A percentile compares a stretch with the other conserved stretches of the same genome.
phyloP scores from a whole-genome alignment of 2,888 invertebrate species.

The Phalera bucephala region DNA sequence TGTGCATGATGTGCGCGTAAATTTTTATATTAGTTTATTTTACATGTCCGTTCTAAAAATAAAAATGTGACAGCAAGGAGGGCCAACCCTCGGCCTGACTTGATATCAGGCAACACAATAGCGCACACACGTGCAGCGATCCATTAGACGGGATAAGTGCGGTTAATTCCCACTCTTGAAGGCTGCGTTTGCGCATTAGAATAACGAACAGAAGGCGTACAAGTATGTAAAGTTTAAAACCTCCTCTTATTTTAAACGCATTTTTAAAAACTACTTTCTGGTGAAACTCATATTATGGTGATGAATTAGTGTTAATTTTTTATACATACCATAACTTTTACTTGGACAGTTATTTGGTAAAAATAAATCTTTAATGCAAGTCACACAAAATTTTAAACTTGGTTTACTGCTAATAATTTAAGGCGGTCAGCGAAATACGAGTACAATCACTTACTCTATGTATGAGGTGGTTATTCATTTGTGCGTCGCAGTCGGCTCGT shows the following conservation, averaged over 20 bases:
- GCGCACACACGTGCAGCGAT: slow-evolving; percentile 55
- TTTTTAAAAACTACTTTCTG: no score
- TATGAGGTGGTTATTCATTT: slow-evolving; percentile 79
- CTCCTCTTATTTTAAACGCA: not conserved
- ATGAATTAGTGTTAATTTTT: no score
- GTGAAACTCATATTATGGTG: no score
- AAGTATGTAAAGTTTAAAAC: slow-evolving; percentile 32
- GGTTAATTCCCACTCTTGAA: slow-evolving; percentile 69
- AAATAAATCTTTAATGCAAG: no score
- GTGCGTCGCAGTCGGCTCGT: slow-evolving; percentile 79
- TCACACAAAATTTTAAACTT: slow-evolving; percentile 8
- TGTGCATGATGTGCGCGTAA: not conserved
- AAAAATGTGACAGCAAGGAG: slow-evolving; percentile 14
- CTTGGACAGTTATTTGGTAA: no score
- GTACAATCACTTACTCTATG: slow-evolving; percentile 60
- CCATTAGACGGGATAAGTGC: slow-evolving; percentile 77
- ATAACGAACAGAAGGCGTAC: slow-evolving; percentile 40
- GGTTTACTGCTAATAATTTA: slow-evolving; percentile 23
- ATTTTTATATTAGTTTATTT: not conserved
- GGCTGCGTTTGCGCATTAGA: slow-evolving; percentile 47
- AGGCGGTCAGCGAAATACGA: slow-evolving; percentile 35
- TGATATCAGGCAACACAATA: slow-evolving; percentile 48
- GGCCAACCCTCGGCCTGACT: slow-evolving; percentile 22
- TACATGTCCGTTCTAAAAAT: slow-evolving; percentile 8
- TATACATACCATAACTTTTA: no score